phyloP scores from a whole-genome alignment of 2,113 vertebrate species.

The Thalassarche chlororhynchos region DNA sequence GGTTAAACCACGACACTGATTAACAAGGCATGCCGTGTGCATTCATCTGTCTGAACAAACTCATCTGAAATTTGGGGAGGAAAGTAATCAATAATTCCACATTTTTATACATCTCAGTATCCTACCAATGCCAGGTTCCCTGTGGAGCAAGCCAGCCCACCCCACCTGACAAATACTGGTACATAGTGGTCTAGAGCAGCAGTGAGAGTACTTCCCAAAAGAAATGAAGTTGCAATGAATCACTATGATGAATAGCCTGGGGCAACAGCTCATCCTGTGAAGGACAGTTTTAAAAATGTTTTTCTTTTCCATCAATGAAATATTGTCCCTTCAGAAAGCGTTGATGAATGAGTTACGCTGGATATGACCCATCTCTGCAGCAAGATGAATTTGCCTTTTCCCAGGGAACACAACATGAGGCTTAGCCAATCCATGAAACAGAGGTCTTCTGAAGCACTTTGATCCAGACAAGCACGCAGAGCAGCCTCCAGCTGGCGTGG shows the following conservation, averaged over 20 bases:
- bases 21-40: neutral
- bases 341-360: neutral
- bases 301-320: neutral
- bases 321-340: neutral
- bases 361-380: neutral
- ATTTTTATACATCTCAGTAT: neutral
- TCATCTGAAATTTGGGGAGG: neutral
- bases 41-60: neutral
- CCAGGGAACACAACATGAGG: neutral
- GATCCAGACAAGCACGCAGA: neutral
- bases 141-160: neutral
- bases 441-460: neutral
- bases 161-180: neutral
- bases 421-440: neutral
- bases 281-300: neutral
- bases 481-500: fast-evolving
- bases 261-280: neutral
- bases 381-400: neutral
- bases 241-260: neutral
- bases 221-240: neutral
- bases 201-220: neutral
- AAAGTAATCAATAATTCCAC: neutral
- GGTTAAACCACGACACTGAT: too few relatives aligned
- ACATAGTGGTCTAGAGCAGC: neutral
- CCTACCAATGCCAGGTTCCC: neutral